phyloP scores from a whole-genome alignment of 37 sponge, comb jelly and placozoan species.

The Halisarca cf. caerulea region DNA sequence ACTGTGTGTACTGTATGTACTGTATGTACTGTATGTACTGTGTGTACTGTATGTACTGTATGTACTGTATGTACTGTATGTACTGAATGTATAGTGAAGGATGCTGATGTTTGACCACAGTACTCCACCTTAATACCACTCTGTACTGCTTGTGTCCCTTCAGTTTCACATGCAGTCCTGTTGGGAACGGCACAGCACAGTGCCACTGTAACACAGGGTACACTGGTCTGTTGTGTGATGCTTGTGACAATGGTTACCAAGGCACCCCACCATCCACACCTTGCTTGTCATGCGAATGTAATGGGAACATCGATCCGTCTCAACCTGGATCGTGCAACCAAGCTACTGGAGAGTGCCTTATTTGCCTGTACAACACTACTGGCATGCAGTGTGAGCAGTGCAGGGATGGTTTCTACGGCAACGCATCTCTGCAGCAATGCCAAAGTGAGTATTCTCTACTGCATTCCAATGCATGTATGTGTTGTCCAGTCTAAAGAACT shows the following conservation, averaged over 20 bases:
- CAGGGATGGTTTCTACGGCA: constrained; percentile 31
- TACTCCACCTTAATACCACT: no score
- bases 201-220: constrained; percentile 7
- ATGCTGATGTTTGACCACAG: no score
- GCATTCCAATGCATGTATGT: no score
- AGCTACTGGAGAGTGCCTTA: constrained; percentile 37
- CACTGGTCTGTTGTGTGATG: background rate
- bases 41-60: no score
- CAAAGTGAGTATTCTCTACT: constrained; percentile 25
- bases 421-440: constrained; percentile 37
- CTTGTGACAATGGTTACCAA: constrained; percentile 11
- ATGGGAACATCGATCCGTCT: constrained; percentile 33
- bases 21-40: no score
- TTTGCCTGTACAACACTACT: constrained; percentile 38
- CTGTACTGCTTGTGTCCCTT: background rate
- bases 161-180: background rate
- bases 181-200: background rate
- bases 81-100: no score
- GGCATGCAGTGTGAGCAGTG: constrained; percentile 45
- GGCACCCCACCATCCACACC: constrained; percentile 22
- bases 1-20: no score
- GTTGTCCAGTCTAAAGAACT: no score
- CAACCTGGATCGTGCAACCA: constrained; percentile 42
- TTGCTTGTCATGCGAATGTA: constrained; percentile 17
- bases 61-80: no score